These are phyloP conservation scores for Epinotia ramella DNA, from an alignment of 2,888 invertebrate genomes.

Conservation along the genomic window DNA sequence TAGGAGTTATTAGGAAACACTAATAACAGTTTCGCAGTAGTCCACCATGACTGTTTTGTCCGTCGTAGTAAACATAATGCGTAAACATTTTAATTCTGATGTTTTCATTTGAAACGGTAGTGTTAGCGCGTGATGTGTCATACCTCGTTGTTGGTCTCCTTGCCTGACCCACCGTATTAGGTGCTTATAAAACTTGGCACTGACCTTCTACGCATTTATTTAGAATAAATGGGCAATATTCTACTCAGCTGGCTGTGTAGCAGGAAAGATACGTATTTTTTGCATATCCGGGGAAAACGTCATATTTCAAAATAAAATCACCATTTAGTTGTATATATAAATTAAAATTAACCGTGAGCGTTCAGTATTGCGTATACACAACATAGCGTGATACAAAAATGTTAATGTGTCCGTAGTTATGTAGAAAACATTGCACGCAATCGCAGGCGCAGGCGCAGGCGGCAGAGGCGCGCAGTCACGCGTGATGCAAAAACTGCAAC, in stretches of 20 bases:
- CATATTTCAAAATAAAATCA: slow-evolving; percentile 6
- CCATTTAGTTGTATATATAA: not conserved
- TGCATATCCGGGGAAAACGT: not conserved
- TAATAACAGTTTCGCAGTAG: slow-evolving; percentile 21
- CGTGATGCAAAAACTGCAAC: slow-evolving; percentile 56
- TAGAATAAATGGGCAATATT: slow-evolving; percentile 15
- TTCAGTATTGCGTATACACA: slow-evolving; percentile 48
- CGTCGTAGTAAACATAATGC: slow-evolving; percentile 10
- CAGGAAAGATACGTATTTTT: not conserved
- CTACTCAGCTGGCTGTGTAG: not conserved
- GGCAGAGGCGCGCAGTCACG: slow-evolving; percentile 52
- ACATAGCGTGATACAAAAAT: slow-evolving; percentile 58
- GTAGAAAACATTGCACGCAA: slow-evolving; percentile 55
- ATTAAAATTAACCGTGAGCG: slow-evolving; percentile 26
- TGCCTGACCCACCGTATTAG: slow-evolving; percentile 31
- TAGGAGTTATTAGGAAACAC: slow-evolving; percentile 23
- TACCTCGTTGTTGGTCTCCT: slow-evolving; percentile 27
- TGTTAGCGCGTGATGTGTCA: slow-evolving; percentile 30
- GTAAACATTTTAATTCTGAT: slow-evolving; percentile 6
- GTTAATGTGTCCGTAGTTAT: slow-evolving; percentile 50
- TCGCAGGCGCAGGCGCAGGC: slow-evolving; percentile 39
- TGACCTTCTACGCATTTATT: slow-evolving; percentile 17
- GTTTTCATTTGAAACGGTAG: slow-evolving; percentile 1
- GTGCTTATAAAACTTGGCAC: slow-evolving; percentile 5
- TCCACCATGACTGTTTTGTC: slow-evolving; percentile 1